Evolutionary conservation across 2,888 invertebrate species (phyloP).

Genomic region (Catocala fraxini): DNA sequence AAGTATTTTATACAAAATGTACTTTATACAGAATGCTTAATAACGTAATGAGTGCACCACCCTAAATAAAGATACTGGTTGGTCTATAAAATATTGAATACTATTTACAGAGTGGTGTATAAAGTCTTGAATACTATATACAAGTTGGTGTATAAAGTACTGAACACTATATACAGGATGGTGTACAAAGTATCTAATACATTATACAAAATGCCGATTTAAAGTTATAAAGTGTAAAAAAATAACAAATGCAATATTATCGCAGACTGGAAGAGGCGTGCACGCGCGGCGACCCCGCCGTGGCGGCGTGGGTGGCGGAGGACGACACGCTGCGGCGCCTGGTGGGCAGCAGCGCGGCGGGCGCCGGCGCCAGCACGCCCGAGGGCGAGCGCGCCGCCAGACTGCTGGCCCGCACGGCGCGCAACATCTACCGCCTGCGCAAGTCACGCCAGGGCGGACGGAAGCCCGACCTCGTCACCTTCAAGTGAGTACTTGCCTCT

Average conservation of each 20-base stretch:
- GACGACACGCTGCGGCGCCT: constrained; percentile 95
- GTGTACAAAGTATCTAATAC: no score
- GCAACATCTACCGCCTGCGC: constrained; percentile 96
- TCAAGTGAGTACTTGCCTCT: constrained; percentile 52
- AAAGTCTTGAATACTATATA: no score
- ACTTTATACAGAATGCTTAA: no score
- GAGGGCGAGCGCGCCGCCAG: constrained; percentile 93
- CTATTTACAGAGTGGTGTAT: no score
- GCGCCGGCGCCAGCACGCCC: constrained; percentile 89
- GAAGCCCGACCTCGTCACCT: constrained; percentile 96
- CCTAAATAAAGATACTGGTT: no score
- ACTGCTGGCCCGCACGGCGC: constrained; percentile 94
- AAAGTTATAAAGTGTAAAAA: no score
- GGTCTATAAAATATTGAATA: no score
- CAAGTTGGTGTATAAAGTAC: no score
- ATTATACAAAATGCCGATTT: no score
- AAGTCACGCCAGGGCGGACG: constrained; percentile 95
- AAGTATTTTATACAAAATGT: no score
- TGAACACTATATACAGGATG: no score
- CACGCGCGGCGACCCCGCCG: constrained; percentile 93
- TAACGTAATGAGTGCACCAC: no score
- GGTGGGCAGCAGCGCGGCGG: constrained; percentile 92
- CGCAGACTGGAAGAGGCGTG: constrained; percentile 94
- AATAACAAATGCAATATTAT: background rate
- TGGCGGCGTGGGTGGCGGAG: constrained; percentile 95